Percentiles rank a stretch among this genome's conserved stretches.
phyloP scores from a whole-genome alignment of 2,113 vertebrate genomes.

The Speoplatyrhinus poulsoni region DNA sequence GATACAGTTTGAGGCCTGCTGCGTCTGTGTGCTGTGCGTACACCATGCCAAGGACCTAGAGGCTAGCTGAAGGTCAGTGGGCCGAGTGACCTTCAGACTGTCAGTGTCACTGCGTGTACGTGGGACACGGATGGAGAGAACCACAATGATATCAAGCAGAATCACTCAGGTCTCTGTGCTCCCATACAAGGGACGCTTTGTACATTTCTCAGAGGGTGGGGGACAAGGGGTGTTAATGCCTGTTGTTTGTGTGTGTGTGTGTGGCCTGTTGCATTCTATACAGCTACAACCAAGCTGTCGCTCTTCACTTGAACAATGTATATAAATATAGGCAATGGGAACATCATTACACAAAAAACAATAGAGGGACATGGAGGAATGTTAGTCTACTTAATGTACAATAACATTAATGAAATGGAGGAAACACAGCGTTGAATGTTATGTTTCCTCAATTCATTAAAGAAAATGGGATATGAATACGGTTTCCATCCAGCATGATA shows the following conservation, averaged over 20 bases:
- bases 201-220: constrained; percentile 60
- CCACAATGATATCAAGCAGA: constrained; percentile 65
- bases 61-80: constrained; percentile 73
- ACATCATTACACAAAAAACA: constrained; percentile 46
- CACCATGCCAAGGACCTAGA: constrained; percentile 60
- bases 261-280: constrained; percentile 37
- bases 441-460: background rate
- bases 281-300: constrained; percentile 35
- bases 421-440: background rate
- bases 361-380: constrained; percentile 5
- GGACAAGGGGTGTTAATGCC: constrained; percentile 12
- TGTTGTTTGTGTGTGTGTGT: constrained; percentile 5
- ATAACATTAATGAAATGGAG: background rate
- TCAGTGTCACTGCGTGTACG: background rate
- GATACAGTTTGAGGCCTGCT: constrained; percentile 20
- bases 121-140: constrained; percentile 62
- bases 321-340: constrained; percentile 31
- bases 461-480: background rate
- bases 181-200: constrained; percentile 72
- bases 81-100: constrained; percentile 47
- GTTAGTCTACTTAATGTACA: constrained; percentile 8
- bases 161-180: constrained; percentile 73
- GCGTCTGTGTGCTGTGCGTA: constrained; percentile 63
- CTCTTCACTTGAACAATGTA: constrained; percentile 48
- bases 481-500: background rate